Percentiles rank a stretch among this genome's conserved stretches.
Conservation (phyloP, 2,888 invertebrate genomes). For the Microplitis manilae region DNA sequence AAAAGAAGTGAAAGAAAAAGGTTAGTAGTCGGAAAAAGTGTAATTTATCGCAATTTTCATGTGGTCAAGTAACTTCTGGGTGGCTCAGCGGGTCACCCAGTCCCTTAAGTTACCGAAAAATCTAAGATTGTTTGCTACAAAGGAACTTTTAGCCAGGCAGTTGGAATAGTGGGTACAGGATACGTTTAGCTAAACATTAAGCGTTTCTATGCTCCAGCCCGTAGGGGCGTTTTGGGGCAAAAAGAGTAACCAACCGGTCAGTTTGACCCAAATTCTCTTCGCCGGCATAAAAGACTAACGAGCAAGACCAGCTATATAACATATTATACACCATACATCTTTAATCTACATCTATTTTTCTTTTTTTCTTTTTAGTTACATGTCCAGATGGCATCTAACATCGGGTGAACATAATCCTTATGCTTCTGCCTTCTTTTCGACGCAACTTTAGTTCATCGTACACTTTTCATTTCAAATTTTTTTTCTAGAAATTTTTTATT, state of each 20-base stretch:
- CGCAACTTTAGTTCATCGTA: not conserved
- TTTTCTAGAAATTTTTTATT: not conserved
- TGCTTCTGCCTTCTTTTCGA: not conserved
- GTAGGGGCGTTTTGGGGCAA: not conserved
- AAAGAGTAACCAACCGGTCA: conserved; percentile 9
- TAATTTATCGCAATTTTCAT: conserved; percentile 7
- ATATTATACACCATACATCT: conserved; percentile 3
- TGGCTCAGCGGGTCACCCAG: conserved; percentile 5
- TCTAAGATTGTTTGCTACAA: conserved; percentile 16
- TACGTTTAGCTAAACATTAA: not conserved
- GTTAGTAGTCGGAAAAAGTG: not conserved
- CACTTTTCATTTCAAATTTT: not conserved
- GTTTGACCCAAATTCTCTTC: conserved; percentile 4
- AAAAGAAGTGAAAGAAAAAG: not conserved
- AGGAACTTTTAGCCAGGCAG: conserved; percentile 21
- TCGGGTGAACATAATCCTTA: not conserved
- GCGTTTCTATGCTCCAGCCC: not conserved
- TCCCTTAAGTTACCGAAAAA: conserved; percentile 21
- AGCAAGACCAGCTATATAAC: not conserved
- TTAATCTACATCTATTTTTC: not conserved
- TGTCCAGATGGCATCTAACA: not conserved
- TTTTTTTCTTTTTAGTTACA: not conserved
- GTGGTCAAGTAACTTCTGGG: conserved; percentile 14
- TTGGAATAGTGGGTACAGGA: not conserved
- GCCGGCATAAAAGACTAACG: not conserved